A percentile compares a stretch with the other conserved stretches of the same genome.
These are phyloP conservation scores for Peromyscus aztecus DNA, from an alignment of 2,797 vertebrate species.

Conservation along the genomic window DNA sequence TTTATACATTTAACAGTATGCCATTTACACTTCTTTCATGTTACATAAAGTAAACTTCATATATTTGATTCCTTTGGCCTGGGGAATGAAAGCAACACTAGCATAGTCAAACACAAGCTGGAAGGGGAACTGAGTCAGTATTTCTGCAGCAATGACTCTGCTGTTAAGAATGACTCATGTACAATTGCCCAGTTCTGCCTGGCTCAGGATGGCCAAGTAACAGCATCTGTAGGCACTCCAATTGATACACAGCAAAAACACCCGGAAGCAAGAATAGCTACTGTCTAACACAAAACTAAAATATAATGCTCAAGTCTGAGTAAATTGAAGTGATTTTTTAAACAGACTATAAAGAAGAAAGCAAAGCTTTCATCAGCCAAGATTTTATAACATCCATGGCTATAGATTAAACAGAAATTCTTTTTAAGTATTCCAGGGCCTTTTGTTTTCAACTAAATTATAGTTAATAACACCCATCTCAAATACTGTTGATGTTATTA, in stretches of 20 bases:
- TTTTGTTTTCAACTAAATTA: slow-evolving; percentile 18
- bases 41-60: background rate
- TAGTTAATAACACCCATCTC: background rate
- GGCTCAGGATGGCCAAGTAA: background rate
- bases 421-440: background rate
- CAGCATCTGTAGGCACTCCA: background rate
- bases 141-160: too few relatives aligned
- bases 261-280: background rate
- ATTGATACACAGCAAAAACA: background rate
- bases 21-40: background rate
- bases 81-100: background rate
- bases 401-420: background rate
- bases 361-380: background rate
- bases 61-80: background rate
- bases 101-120: background rate
- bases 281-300: background rate
- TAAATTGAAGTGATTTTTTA: background rate
- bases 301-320: background rate
- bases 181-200: background rate
- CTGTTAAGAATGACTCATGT: background rate
- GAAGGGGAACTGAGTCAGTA: background rate
- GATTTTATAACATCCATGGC: slow-evolving; percentile 5
- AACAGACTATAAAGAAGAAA: slow-evolving; percentile 14
- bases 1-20: background rate
- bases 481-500: background rate